Evolutionary conservation across 2,113 vertebrate genomes (phyloP), one percentile per base, ranked within the genome.

Genomic region (Triplophysa siluroides): DNA sequence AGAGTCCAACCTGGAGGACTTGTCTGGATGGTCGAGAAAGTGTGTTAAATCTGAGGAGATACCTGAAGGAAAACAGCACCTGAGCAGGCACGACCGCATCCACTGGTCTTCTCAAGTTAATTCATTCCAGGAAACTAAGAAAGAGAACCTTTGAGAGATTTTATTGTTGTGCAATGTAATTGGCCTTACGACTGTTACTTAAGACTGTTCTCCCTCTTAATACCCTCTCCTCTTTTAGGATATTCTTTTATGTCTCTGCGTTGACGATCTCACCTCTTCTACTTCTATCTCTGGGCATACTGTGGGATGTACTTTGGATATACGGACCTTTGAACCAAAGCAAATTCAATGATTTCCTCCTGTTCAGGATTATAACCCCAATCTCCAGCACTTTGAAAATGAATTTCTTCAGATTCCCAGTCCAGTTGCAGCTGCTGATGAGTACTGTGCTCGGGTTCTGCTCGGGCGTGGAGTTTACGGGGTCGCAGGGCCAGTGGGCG

Each of bases 401-500:
- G 85, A 93, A 93, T 91, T 94, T 95, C 0, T 13, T 94, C 70
- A 93, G 90, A 90, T 95, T 96, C 90, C 94, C 89, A 86, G 86
- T 97, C 87, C 93, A 94, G 90, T 90, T 94, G 90, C 95, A 94
- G 86, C 82, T 97, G 86, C 90, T 98, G 82, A 92, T 99, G 83
- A 92, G 94, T 86, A 94, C 95, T 71, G 88, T 96, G 80, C 84
- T 96, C 79, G 94, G 94, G 78, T 86, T 95, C 52, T 96, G 94
- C 91, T 86, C 96, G 91, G 96, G 96, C 87, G 89, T 99, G 41
- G 96, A 99, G 77, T 99, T 99, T 88, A 91, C 95, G 85, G 98
- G 97, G 47, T 89, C 94, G n/a, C 94, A 95, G 41, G 96, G 95
- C 85, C 96, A 98, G 88, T 99, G 97, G 98, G 95, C 96, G 70